Conservation (phyloP, 1,140 invertebrate species). For the Caenorhabditis brenneri region DNA sequence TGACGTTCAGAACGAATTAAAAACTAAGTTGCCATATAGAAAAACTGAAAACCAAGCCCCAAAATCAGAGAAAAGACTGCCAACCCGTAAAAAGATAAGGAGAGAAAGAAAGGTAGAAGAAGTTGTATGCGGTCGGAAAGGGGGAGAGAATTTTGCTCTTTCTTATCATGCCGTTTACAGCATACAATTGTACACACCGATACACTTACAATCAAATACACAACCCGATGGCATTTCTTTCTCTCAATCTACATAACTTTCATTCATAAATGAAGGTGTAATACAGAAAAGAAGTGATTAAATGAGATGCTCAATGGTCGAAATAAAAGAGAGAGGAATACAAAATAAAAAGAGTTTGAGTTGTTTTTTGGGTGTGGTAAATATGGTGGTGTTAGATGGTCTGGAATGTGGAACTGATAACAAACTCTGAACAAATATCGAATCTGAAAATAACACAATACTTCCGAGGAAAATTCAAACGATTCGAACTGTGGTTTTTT, state of each 20-base stretch:
- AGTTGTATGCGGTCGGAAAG: background rate
- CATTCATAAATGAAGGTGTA: background rate
- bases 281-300: background rate
- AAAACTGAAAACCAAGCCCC: conserved; percentile 1
- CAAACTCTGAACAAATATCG: background rate
- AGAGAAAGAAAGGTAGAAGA: background rate
- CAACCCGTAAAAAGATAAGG: background rate
- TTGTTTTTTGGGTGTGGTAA: background rate
- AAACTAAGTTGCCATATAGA: background rate
- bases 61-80: conserved; percentile 29
- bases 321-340: background rate
- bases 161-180: conserved; percentile 27
- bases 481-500: too few relatives aligned
- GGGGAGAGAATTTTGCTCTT: background rate
- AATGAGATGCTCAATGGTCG: background rate
- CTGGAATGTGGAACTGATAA: too few relatives aligned
- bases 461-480: too few relatives aligned
- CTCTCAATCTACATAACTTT: conserved; percentile 12
- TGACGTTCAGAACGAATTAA: background rate
- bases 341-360: background rate
- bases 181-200: background rate
- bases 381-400: background rate
- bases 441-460: background rate
- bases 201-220: background rate
- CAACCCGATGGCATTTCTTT: background rate